Conservation (phyloP, 2,797 vertebrate species). For the Pseudochirops cupreus region DNA sequence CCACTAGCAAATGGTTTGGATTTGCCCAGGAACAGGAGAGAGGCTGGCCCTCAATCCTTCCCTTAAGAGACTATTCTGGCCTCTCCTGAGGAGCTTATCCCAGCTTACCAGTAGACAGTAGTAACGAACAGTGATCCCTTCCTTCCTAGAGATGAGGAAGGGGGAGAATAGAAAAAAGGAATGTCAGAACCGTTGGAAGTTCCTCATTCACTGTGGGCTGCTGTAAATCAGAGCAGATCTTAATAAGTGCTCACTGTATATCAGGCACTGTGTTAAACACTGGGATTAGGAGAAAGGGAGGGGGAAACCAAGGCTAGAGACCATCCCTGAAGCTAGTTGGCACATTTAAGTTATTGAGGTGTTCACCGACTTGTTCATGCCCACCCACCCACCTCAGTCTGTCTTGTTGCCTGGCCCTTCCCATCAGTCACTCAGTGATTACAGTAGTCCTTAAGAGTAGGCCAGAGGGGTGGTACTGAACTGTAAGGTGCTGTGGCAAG, state of each 20-base stretch:
- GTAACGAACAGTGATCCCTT: not conserved
- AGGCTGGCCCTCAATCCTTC: not conserved
- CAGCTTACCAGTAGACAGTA: not conserved
- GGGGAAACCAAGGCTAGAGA: not conserved
- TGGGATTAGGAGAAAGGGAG: not conserved
- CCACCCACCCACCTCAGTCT: not conserved
- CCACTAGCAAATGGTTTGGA: not conserved
- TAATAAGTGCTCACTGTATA: not conserved
- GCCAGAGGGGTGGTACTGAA: not conserved
- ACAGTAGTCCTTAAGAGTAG: not conserved
- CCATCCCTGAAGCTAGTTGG: not conserved
- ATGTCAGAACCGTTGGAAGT: not conserved
- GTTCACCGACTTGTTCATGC: not conserved
- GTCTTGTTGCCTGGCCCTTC: not conserved
- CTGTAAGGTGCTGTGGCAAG: not conserved
- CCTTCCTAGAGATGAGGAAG: not conserved
- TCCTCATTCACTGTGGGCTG: not conserved
- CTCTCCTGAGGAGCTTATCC: not conserved
- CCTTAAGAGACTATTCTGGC: not conserved
- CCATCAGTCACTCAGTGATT: not conserved
- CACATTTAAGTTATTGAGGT: not conserved
- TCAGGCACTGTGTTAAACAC: not conserved
- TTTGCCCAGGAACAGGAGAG: not conserved
- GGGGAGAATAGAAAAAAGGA: not conserved
- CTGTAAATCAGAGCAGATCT: not conserved